Evolutionary conservation across 2,888 invertebrate genomes (phyloP), one percentile per base, ranked within the genome.

Genomic region (Abrostola triplasia): DNA sequence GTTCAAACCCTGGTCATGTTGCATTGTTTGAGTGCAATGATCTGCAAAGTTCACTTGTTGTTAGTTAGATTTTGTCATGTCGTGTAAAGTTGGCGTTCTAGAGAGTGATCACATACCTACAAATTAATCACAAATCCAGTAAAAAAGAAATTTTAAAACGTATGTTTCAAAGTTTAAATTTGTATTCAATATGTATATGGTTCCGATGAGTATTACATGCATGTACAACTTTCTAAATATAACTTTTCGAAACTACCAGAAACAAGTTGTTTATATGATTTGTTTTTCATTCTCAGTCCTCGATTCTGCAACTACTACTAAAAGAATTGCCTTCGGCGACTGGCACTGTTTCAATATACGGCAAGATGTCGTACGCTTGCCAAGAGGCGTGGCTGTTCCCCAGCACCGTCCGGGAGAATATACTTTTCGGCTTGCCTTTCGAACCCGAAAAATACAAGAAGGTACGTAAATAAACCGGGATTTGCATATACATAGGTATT

Each of bases 301-400:
- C 96, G 11, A 86, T 97, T 57, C 87, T 97, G 54, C 96, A 97
- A 86, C 95, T 96, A 50, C 95, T 98, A 62, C 93, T 98, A 55
- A 96, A 96, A 54, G 98, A 98, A 89, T 91, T 98, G 68, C 96
- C 96, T 0, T 87, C 96, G 40, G 89, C 92, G 6, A 82, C 87
- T 53, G 98, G 98, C 47, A 92, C 91, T 10, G 90, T 98, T 24
- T 92, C 95, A 59, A 93, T 97, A 11, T 95, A 95, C 56, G 98
- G 96, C 4, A 92, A 85, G 41, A 64, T 96, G 11, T 96, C 97
- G 36, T 98, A 98, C 88, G 97, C 97, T 0, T 95, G 97, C 73
- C 98, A 98, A 89, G 97, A 98, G 85, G 96, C 98, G 7, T 98
- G 98, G 98, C 95, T 97, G 0, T 97, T 97, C 85, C 96, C 96